Conservation (phyloP, 2,113 vertebrate species). For the Crotalus horridus region DNA sequence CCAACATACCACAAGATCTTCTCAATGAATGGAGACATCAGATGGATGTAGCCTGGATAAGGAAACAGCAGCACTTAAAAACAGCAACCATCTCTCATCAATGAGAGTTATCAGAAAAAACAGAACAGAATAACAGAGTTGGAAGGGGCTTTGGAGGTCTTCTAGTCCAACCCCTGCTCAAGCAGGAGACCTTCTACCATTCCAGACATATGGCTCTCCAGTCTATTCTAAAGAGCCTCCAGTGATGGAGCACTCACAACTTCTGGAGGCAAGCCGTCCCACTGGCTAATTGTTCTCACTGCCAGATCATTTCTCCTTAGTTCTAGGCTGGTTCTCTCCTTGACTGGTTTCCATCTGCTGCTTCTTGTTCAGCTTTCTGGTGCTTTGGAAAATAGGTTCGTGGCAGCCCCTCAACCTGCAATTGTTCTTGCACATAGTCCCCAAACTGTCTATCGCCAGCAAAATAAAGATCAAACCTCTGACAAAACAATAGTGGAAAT, state of each 20-base stretch:
- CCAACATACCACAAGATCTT: constrained; percentile 94
- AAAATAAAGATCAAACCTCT: background rate
- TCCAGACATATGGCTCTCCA: too few relatives aligned
- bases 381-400: too few relatives aligned
- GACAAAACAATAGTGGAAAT: background rate
- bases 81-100: background rate
- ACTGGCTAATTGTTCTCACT: too few relatives aligned
- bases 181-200: too few relatives aligned
- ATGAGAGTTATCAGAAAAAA: background rate
- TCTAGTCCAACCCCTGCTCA: too few relatives aligned
- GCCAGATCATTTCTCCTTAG: too few relatives aligned
- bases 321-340: too few relatives aligned
- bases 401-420: too few relatives aligned
- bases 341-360: too few relatives aligned
- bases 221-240: too few relatives aligned
- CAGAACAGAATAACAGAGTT: background rate
- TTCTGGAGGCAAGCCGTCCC: too few relatives aligned
- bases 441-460: fast-evolving
- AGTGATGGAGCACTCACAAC: too few relatives aligned
- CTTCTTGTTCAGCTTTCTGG: background rate
- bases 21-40: constrained; percentile 94
- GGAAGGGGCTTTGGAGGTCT: background rate
- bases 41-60: constrained; percentile 89
- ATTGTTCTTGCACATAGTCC: background rate
- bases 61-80: constrained; percentile 3